These are phyloP conservation scores for Lamproptera curius DNA, from an alignment of 2,888 invertebrate genomes.

Conservation along the genomic window DNA sequence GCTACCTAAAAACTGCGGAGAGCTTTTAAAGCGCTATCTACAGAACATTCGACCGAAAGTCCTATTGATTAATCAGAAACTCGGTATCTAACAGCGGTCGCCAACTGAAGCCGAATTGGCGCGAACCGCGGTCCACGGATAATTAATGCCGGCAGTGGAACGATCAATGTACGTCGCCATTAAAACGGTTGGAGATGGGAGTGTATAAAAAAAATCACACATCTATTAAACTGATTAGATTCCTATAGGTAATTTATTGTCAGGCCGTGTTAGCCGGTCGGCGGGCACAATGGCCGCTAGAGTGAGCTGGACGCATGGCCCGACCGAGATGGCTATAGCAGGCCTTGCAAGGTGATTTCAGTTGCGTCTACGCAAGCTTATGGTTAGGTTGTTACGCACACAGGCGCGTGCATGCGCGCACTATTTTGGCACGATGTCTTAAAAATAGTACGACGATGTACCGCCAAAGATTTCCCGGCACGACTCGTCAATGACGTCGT, in stretches of 20 bases:
- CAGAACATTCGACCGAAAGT: constrained; percentile 6
- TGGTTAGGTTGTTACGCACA: constrained; percentile 69
- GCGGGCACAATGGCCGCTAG: constrained; percentile 75
- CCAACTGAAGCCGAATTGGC: constrained; percentile 9
- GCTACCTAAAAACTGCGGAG: not conserved
- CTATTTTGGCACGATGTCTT: constrained; percentile 46
- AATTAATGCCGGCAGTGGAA: constrained; percentile 30
- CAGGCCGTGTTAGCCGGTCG: constrained; percentile 46
- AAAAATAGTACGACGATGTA: constrained; percentile 42
- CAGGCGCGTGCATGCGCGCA: constrained; percentile 44
- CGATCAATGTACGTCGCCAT: constrained; percentile 37
- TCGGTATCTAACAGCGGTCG: constrained; percentile 3
- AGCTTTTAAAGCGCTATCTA: constrained; percentile 11
- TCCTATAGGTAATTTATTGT: constrained; percentile 76
- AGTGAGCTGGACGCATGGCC: constrained; percentile 48
- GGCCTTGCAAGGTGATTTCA: constrained; percentile 79
- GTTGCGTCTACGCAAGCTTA: constrained; percentile 74
- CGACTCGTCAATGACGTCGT: constrained; percentile 13
- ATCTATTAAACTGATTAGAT: constrained; percentile 77
- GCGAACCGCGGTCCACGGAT: constrained; percentile 20
- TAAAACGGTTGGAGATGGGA: constrained; percentile 43
- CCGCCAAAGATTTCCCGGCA: constrained; percentile 21
- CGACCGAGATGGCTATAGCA: constrained; percentile 63
- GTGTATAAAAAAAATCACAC: constrained; percentile 60
- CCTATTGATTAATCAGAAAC: constrained; percentile 9